Conservation (phyloP, 2,888 invertebrate genomes). For the Crossocerus cetratus region DNA sequence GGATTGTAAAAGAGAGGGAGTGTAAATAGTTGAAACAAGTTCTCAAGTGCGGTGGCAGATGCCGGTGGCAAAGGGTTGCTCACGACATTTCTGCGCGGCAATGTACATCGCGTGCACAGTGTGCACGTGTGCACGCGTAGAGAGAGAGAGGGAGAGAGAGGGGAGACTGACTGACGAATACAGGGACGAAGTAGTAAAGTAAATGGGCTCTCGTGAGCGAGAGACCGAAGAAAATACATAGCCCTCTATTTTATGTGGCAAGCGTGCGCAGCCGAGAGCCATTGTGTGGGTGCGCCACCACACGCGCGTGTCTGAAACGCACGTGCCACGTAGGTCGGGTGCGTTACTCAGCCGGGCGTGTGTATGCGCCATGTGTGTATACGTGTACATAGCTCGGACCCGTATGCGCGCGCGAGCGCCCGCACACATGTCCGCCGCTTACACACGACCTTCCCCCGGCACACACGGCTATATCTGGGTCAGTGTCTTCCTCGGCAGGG, state of each 20-base stretch:
- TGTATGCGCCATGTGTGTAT: neutral
- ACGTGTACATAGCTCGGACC: neutral
- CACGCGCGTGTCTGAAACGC: neutral
- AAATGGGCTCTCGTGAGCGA: slow-evolving; percentile 42
- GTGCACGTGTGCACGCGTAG: no score
- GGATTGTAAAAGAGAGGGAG: no score
- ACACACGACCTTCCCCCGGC: slow-evolving; percentile 57
- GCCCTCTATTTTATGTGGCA: slow-evolving; percentile 52
- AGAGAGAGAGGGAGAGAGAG: no score
- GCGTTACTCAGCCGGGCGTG: slow-evolving; percentile 46
- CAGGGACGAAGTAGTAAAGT: no score
- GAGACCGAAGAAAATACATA: slow-evolving; percentile 58
- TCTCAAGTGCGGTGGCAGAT: no score
- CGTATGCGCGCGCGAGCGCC: neutral
- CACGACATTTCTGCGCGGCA: no score
- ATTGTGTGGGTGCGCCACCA: slow-evolving; percentile 30
- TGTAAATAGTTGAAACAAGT: no score
- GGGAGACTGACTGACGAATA: no score
- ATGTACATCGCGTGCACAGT: no score
- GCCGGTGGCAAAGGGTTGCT: no score
- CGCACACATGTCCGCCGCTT: slow-evolving; percentile 33
- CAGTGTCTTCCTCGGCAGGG: slow-evolving; percentile 63
- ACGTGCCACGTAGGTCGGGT: slow-evolving; percentile 14
- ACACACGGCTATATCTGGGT: slow-evolving; percentile 56
- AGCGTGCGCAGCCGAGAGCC: slow-evolving; percentile 1